Base-by-base conservation (phyloP, 2,113 vertebrate genomes). In the Piaya cayana region DNA sequence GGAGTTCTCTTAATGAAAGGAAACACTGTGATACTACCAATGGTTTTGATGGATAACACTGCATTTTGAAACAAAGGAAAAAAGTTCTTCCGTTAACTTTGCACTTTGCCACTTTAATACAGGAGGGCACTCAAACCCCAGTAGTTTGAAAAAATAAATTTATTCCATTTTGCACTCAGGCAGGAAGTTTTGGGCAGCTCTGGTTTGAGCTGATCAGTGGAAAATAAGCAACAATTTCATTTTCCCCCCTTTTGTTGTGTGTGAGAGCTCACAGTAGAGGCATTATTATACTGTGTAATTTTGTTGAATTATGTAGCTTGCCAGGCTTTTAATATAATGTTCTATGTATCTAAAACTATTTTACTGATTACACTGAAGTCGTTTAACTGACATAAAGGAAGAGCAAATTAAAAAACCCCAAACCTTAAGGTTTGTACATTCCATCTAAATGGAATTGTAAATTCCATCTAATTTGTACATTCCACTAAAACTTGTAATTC, bases 101-200 rank as follows among this genome's bases (percentile, higher is more conserved):
- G 91, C 63, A 94, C 67, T 96, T 96, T 69, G 19, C 13, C 32
- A 49, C 8, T 30, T 63, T 52, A 96, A 92, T 98, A 97, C 93
- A 59, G 15, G 97, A 94, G 92, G 97, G 88, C 95, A 93, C 79
- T 67, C 78, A 63, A 75, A 63, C 71, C 12, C 65, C 83, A 90
- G 22, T 63, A 36, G 53, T 71, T 15, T 15, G 17, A 53, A 62
- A 64, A 37, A 5, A 4, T 36, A 29, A 0, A 1, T 20, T 64
- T 43, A 11, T 56, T 36, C 21, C 0, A 0, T 11, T 67, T 22
- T 9, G 22, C 12, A 11, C 0, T 2, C 37, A 59, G 45, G 20
- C 20, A 36, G 27, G 27, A 26, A 64, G 32, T 17, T 68, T n/a
- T 19, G 30, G 22, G 45, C 29, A 37, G 47, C 27, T 60, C 45